Evolutionary conservation across 1,140 invertebrate genomes (phyloP), one percentile per base, ranked within the genome.

Genomic region (Melanaphis sacchari): DNA sequence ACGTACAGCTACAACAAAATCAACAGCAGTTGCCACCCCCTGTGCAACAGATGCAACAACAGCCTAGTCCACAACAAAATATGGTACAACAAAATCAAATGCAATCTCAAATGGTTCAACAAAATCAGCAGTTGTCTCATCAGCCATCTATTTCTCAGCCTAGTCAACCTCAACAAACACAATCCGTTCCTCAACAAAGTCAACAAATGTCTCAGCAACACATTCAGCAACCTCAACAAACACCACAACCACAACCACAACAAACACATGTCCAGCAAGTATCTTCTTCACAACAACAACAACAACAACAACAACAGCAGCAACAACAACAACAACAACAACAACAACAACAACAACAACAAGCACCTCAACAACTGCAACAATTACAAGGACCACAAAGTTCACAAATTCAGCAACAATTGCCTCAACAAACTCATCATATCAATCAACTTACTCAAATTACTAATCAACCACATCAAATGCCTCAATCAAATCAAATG

Each of bases 31-130:
- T 90, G 5, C 40, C 82, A 36, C 22, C 90, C 18, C 38, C 93
- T 59, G 93, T 93, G 24, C 94, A 94, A 91, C 91, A 94, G 40
- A 85, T 93, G 52, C 94, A 93, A 93, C 89, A 91, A 46, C 93
- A 93, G 46, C 40, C 90, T 49, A 84, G 36, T 41, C 52, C 49
- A 7, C 93, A 89, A 26, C 93, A 54, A 94, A 66, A 92, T 38
- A 90, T 93, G 81, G 90, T 93, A 15, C 89, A 82, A 87, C 93
- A 93, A 93, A 87, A 85, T 59, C 84, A 89, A 91, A 94, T 94
- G 81, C 93, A 93, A 89, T 95, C 95, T 94, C 95, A 95, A 95
- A 95, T 95, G 66, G 95, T 93, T 93, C 94, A 95, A 94, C 96
- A 96, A 94, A 95, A 95, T 95, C 96, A 95, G 94, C 95, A 95